Evolutionary conservation across 2,888 invertebrate genomes (phyloP).

Genomic region (Coleophora deauratella): DNA sequence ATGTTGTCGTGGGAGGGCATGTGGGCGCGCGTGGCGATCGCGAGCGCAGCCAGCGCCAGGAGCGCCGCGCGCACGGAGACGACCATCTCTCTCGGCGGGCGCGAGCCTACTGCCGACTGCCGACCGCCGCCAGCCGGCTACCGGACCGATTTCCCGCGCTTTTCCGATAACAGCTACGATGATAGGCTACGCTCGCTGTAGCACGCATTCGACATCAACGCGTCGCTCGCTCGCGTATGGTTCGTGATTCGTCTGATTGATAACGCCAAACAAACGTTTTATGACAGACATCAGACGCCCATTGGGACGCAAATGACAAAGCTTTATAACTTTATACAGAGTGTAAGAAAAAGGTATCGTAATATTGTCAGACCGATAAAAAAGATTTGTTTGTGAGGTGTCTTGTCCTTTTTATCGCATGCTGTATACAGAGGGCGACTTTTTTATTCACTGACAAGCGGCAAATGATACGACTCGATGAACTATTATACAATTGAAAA

Average conservation of each 20-base stretch:
- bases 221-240: slow-evolving; percentile 20
- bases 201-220: slow-evolving; percentile 46
- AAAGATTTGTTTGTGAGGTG: no score
- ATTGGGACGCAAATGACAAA: background rate
- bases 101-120: slow-evolving; percentile 56
- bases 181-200: slow-evolving; percentile 21
- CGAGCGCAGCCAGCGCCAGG: slow-evolving; percentile 46
- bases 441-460: no score
- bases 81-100: slow-evolving; percentile 59
- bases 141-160: slow-evolving; percentile 55
- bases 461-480: no score
- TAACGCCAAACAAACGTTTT: slow-evolving; percentile 18
- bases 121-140: slow-evolving; percentile 25
- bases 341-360: no score
- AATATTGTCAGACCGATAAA: no score
- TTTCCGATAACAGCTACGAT: slow-evolving; percentile 59
- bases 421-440: no score
- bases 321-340: slow-evolving; percentile 11
- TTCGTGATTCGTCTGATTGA: slow-evolving; percentile 22
- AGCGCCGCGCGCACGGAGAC: slow-evolving; percentile 44
- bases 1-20: slow-evolving; percentile 63
- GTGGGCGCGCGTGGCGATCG: slow-evolving; percentile 56
- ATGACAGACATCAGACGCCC: slow-evolving; percentile 24
- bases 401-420: no score
- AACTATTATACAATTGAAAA: no score